Evolutionary conservation across 1,140 invertebrate species (phyloP), one percentile per base, ranked within the genome.

Genomic region (Drosophila sp.): DNA sequence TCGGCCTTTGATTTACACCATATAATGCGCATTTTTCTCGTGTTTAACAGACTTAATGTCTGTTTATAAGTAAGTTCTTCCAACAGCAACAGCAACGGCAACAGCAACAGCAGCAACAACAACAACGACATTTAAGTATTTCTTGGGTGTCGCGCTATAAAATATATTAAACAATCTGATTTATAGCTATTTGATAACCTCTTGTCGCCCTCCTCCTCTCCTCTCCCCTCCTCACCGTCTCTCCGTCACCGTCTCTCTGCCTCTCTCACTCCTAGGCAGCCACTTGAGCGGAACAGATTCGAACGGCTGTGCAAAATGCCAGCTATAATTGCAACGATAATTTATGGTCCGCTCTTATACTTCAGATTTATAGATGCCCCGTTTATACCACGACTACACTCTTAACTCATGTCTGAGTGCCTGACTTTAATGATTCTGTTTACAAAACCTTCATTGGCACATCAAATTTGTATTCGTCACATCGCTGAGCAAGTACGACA

Each of bases 41-140:
- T 87, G 83, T 76, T 87, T 79, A 89, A 89, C 82, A 89, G 79
- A 87, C 78, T 83, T 89, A 82, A 87, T 89, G 82, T 89, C 75
- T 87, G 82, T 86, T 81, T 75, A 78, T 86, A 75, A 69, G 74
- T 27, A 72, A 65, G 70, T 34, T 72, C 71, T 51, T 63, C 21
- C 48, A 56, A n/a, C 51, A 45, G 9, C 59, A 25, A 7, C 36
- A 48, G 5, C 41, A 65, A 45, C 16, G n/a, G 2, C 11, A 51
- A 29, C 27, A 43, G 27, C 36, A 41, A 7, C 61, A 53, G 11
- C 48, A 41, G n/a, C 18, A 62, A 45, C 62, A 45, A 32, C 76
- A 45, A 41, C 53, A 50, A 53, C 46, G 7, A 25, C 50, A 45
- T 54, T 53, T 29, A 56, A 69, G 40, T 50, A 69, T 57, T 67